Conservation (phyloP, 2,797 vertebrate genomes). For the Diceros bicornis region DNA sequence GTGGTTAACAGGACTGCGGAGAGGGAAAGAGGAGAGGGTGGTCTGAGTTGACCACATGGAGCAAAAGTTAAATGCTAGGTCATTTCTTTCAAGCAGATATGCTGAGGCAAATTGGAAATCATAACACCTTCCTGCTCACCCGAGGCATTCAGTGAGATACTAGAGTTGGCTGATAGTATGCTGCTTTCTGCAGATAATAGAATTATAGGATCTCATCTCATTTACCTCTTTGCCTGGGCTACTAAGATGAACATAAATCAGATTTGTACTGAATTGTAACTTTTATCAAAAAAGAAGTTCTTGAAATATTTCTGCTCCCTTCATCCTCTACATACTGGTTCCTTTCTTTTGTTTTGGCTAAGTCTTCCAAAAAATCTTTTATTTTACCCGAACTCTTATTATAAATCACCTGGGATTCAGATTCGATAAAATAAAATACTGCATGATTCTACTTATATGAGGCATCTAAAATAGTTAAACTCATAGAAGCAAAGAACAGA, state of each 20-base stretch:
- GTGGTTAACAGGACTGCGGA: neutral
- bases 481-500: neutral
- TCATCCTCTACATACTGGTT: neutral
- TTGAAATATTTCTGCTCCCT: neutral
- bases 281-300: neutral
- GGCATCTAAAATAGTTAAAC: neutral
- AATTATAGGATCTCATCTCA: neutral
- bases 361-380: neutral
- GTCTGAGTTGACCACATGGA: neutral
- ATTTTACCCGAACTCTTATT: slow-evolving; percentile 27
- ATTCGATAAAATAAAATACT: neutral
- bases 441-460: neutral
- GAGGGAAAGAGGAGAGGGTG: neutral
- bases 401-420: neutral
- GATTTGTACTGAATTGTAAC: neutral
- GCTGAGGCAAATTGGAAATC: neutral
- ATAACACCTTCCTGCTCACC: neutral
- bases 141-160: neutral
- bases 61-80: neutral
- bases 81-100: neutral
- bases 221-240: slow-evolving; percentile 22
- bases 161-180: neutral
- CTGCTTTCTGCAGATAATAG: neutral
- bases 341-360: neutral
- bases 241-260: neutral